Percentiles rank a stretch among this genome's conserved stretches.
Conservation (phyloP, 2,888 invertebrate genomes). For the Cancer borealis region DNA sequence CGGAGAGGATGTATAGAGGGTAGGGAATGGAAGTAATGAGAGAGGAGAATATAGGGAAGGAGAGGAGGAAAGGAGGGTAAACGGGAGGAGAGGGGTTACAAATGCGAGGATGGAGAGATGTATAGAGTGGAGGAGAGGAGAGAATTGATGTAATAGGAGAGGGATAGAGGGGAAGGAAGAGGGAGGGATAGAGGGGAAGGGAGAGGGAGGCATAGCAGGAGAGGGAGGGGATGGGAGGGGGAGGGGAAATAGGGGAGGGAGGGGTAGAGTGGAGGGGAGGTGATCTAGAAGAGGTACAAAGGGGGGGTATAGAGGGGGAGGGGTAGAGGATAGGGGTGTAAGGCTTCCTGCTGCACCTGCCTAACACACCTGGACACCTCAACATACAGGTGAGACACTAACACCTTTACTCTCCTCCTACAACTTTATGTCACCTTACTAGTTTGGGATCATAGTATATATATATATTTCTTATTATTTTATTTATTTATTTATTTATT, state of each 20-base stretch:
- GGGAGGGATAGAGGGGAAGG: not conserved
- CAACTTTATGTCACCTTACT: not conserved
- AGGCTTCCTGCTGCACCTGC: slow-evolving; percentile 11
- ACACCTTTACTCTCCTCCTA: not conserved
- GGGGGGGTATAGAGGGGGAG: too few species aligned
- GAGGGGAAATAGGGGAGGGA: not conserved
- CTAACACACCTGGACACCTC: not conserved
- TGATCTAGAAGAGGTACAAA: too few species aligned
- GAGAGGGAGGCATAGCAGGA: too few species aligned
- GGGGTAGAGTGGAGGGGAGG: not conserved
- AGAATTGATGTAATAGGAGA: too few species aligned
- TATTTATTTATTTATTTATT: not conserved
- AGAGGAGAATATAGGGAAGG: too few species aligned
- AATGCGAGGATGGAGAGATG: too few species aligned
- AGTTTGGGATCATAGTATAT: not conserved
- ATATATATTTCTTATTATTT: not conserved
- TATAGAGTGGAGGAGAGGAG: too few species aligned
- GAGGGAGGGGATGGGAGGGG: not conserved
- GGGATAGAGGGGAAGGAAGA: not conserved
- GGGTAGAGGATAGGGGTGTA: not conserved
- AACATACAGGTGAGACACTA: not conserved
- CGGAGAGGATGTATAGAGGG: too few species aligned
- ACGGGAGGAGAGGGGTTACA: too few species aligned
- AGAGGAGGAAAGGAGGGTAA: too few species aligned
- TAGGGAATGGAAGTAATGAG: too few species aligned